Conservation (phyloP, 1,140 invertebrate species). For the Trissolcus basalis region DNA sequence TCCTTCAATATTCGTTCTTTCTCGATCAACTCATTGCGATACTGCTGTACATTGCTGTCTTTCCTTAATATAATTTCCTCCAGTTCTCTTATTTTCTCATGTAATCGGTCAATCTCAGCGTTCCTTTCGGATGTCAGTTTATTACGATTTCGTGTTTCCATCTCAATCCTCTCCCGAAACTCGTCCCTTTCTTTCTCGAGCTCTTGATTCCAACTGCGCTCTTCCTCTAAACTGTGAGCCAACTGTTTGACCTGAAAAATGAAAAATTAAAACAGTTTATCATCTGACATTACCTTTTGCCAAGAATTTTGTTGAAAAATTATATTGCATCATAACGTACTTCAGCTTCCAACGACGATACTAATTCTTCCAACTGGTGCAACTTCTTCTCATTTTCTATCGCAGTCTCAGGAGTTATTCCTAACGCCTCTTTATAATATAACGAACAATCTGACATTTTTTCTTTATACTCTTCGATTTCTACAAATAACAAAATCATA, state of each 20-base stretch:
- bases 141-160: conserved; percentile 61
- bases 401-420: conserved; percentile 68
- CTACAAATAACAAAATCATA: conserved; percentile 54
- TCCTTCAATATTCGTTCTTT: conserved; percentile 70
- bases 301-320: too few species aligned
- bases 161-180: conserved; percentile 63
- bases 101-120: conserved; percentile 61
- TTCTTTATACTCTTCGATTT: conserved; percentile 66
- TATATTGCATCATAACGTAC: conserved; percentile 52
- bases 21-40: conserved; percentile 66
- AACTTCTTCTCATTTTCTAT: conserved; percentile 71
- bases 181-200: conserved; percentile 70
- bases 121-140: conserved; percentile 62
- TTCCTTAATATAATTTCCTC: conserved; percentile 71
- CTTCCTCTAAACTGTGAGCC: conserved; percentile 67
- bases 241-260: conserved; percentile 69
- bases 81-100: conserved; percentile 68
- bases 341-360: conserved; percentile 70
- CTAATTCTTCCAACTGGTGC: conserved; percentile 69
- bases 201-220: conserved; percentile 69
- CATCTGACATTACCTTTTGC: not conserved
- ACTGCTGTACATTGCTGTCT: conserved; percentile 65
- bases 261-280: not conserved
- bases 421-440: conserved; percentile 68
- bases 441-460: conserved; percentile 59